Conservation (phyloP, 2,888 invertebrate species). For the Hirtodrosophila trivittata region DNA sequence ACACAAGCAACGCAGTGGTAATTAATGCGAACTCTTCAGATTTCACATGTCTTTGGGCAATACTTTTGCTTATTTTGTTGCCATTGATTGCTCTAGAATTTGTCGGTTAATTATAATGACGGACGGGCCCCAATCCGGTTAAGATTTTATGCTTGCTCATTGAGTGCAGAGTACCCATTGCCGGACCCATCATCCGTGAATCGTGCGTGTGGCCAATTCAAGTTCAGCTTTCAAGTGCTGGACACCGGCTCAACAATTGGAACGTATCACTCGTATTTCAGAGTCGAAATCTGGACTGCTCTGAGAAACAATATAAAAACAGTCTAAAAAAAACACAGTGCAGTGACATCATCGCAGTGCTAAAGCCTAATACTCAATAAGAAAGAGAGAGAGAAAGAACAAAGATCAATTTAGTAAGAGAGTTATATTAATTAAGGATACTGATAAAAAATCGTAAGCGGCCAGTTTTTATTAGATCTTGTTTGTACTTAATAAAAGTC, state of each 20-base stretch:
- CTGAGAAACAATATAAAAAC: conserved; percentile 7
- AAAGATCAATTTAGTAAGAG: too few relatives aligned
- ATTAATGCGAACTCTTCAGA: conserved; percentile 65
- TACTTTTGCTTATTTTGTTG: conserved; percentile 38
- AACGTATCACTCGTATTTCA: too few relatives aligned
- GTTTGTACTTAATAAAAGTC: too few relatives aligned
- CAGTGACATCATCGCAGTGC: conserved; percentile 57
- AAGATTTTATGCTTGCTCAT: conserved; percentile 50
- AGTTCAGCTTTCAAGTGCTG: conserved; percentile 58
- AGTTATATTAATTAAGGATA: too few relatives aligned
- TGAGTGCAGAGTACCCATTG: conserved; percentile 22
- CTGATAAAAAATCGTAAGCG: too few relatives aligned
- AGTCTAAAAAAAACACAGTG: conserved; percentile 21
- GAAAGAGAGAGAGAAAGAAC: too few relatives aligned
- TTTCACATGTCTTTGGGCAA: conserved; percentile 72
- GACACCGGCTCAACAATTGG: conserved; percentile 30
- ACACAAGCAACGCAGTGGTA: conserved; percentile 19
- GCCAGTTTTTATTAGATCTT: too few relatives aligned
- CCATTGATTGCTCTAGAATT: conserved; percentile 73
- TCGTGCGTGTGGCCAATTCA: conserved; percentile 64
- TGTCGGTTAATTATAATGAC: conserved; percentile 61
- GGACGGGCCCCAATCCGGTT: conserved; percentile 15
- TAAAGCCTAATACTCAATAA: conserved; percentile 18
- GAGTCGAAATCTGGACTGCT: background rate
- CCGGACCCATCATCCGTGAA: conserved; percentile 11